phyloP scores from a whole-genome alignment of 2,113 vertebrate species.

The Scortum barcoo region DNA sequence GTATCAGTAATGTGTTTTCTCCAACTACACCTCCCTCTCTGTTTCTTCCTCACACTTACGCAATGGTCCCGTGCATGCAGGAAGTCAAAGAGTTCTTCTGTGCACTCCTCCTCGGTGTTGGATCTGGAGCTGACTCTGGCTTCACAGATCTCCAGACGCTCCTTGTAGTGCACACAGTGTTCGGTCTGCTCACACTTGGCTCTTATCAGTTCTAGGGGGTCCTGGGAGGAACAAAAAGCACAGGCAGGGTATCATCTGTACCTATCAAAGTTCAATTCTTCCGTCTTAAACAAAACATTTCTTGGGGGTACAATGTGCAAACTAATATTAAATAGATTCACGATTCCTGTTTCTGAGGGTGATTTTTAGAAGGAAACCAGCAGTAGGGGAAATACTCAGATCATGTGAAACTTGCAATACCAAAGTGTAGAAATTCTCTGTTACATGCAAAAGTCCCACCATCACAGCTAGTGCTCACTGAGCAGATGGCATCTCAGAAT shows the following conservation, averaged over 20 bases:
- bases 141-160: slow-evolving; percentile 88
- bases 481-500: background rate
- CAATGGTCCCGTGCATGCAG: slow-evolving; percentile 94
- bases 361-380: background rate
- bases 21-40: background rate
- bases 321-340: background rate
- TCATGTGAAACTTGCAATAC: background rate
- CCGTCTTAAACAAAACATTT: background rate
- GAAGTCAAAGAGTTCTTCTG: slow-evolving; percentile 95
- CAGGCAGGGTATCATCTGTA: background rate
- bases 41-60: slow-evolving; percentile 78
- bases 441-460: background rate
- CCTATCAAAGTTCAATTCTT: background rate
- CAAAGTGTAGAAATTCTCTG: background rate
- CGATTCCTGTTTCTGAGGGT: background rate
- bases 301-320: background rate
- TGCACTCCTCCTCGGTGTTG: slow-evolving; percentile 89
- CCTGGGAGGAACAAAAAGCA: slow-evolving; percentile 75
- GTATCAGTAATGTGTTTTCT: background rate
- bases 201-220: slow-evolving; percentile 87
- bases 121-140: slow-evolving; percentile 85
- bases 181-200: slow-evolving; percentile 87
- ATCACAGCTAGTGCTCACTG: background rate
- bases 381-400: background rate
- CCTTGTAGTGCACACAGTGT: slow-evolving; percentile 87